phyloP scores from a whole-genome alignment of 1,140 invertebrate species.

The Drosophila chauvacae region DNA sequence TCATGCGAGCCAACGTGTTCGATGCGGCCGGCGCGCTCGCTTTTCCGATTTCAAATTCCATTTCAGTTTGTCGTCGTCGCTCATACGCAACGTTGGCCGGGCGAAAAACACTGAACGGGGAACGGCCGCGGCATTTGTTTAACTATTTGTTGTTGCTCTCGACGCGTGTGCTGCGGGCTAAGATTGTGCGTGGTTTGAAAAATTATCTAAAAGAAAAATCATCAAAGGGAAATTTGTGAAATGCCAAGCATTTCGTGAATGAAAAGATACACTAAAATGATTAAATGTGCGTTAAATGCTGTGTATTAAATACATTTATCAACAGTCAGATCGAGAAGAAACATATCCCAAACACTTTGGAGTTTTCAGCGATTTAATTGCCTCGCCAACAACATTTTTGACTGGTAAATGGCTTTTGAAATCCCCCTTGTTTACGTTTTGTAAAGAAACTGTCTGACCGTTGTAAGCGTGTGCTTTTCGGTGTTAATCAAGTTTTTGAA shows the following conservation, averaged over 20 bases:
- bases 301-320: constrained; percentile 34
- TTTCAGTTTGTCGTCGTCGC: constrained; percentile 72
- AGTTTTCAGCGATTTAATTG: constrained; percentile 26
- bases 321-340: constrained; percentile 9
- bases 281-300: constrained; percentile 30
- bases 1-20: constrained; percentile 49
- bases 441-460: constrained; percentile 8
- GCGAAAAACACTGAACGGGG: constrained; percentile 6
- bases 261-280: constrained; percentile 20
- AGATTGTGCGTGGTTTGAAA: constrained; percentile 38
- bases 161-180: constrained; percentile 19
- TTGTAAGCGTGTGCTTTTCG: constrained; percentile 9
- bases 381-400: constrained; percentile 32
- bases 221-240: constrained; percentile 23
- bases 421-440: constrained; percentile 31
- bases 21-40: constrained; percentile 20
- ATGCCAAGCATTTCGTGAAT: constrained; percentile 25
- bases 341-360: constrained; percentile 32
- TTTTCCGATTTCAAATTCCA: constrained; percentile 23
- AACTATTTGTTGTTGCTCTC: constrained; percentile 20
- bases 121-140: neutral
- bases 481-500: constrained; percentile 6
- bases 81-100: constrained; percentile 76
- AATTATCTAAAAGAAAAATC: constrained; percentile 23
- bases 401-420: constrained; percentile 41